Evolutionary conservation across 2,888 invertebrate species (phyloP).

Genomic region (Prosapia bicincta): DNA sequence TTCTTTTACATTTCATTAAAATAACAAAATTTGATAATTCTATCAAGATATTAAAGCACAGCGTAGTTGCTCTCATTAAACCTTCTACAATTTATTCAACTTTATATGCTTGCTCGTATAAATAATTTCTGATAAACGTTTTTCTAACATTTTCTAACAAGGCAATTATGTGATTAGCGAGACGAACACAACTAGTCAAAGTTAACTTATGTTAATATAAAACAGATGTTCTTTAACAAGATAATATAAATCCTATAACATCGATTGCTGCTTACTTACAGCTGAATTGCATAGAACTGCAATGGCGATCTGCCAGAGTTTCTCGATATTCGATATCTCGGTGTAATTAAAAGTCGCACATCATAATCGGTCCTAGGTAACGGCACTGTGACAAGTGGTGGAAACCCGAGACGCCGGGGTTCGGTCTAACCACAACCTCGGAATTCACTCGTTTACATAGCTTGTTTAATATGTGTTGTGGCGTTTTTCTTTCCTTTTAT

Average conservation of each 20-base stretch:
- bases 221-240: neutral
- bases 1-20: too few species aligned
- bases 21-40: too few species aligned
- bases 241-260: neutral
- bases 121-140: too few species aligned
- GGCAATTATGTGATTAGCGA: neutral
- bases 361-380: slow-evolving; percentile 13
- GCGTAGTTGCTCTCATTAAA: too few species aligned
- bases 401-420: slow-evolving; percentile 8
- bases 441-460: slow-evolving; percentile 12
- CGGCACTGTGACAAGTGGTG: slow-evolving; percentile 16
- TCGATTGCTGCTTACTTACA: neutral
- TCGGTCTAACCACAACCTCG: neutral
- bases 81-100: too few species aligned
- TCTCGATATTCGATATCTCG: slow-evolving; percentile 12
- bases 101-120: too few species aligned
- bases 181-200: neutral
- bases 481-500: neutral
- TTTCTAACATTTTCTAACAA: too few species aligned
- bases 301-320: slow-evolving; percentile 9
- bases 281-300: neutral
- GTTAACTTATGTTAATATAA: neutral
- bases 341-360: slow-evolving; percentile 25
- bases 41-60: too few species aligned
- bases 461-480: neutral